phyloP scores from a whole-genome alignment of 2,113 vertebrate species.

The Microcebus lehilahytsara region DNA sequence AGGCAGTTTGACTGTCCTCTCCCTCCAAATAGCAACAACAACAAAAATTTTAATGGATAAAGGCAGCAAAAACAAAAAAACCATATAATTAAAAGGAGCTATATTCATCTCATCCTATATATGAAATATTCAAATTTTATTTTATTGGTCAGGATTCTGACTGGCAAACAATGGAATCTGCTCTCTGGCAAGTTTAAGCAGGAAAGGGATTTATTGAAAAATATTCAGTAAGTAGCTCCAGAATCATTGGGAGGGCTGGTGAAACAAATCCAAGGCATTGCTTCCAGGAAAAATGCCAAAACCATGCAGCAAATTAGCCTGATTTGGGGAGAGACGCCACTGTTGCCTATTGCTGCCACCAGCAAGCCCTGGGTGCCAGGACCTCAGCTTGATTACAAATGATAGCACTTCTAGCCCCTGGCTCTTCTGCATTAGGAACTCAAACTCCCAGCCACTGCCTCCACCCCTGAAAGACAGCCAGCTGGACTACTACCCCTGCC shows the following conservation, averaged over 20 bases:
- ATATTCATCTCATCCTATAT: not conserved
- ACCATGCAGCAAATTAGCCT: constrained; percentile 33
- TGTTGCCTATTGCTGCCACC: not conserved
- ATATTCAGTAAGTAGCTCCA: constrained; percentile 37
- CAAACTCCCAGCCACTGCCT: not conserved
- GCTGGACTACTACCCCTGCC: not conserved
- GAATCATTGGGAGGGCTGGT: constrained; percentile 3
- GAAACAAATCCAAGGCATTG: constrained; percentile 14
- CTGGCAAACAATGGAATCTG: not conserved
- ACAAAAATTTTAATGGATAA: not conserved
- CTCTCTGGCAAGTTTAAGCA: constrained; percentile 54
- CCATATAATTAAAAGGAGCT: not conserved
- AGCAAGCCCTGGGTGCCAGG: not conserved
- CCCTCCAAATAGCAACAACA: not conserved
- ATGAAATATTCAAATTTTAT: constrained; percentile 32
- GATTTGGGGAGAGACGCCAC: not conserved
- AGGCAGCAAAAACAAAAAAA: not conserved
- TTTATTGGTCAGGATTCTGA: constrained; percentile 46
- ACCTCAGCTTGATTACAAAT: not conserved
- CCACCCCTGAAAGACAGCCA: not conserved
- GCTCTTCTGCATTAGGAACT: not conserved
- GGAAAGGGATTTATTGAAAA: constrained; percentile 52
- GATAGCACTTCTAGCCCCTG: not conserved
- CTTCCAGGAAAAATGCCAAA: constrained; percentile 66
- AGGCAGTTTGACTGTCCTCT: not conserved